Percentiles rank a stretch among this genome's conserved stretches.
Conservation (phyloP, 37 sponge, comb jelly and placozoan species). For the Eunapius fragilis region DNA sequence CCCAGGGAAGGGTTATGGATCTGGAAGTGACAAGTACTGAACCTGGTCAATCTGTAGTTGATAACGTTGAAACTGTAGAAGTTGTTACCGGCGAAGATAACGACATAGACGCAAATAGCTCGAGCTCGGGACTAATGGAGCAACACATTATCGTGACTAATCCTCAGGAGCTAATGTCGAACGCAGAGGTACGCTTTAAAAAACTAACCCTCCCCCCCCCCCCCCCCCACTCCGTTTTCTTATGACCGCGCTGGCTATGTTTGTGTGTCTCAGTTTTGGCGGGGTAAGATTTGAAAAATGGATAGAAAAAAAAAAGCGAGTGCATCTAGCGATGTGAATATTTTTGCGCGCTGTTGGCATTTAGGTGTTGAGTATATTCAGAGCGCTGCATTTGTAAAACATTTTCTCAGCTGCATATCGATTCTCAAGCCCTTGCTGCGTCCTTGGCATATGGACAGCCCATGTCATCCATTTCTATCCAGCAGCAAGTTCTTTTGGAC, state of each 20-base stretch:
- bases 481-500: background rate
- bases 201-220: background rate
- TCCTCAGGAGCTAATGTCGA: slow-evolving; percentile 45
- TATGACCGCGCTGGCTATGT: background rate
- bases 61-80: slow-evolving; percentile 65
- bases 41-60: slow-evolving; percentile 18
- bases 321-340: background rate
- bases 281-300: background rate
- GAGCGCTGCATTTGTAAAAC: background rate
- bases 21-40: slow-evolving; percentile 26
- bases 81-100: slow-evolving; percentile 51
- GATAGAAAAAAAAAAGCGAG: background rate
- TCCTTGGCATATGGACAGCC: background rate
- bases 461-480: background rate
- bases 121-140: slow-evolving; percentile 16
- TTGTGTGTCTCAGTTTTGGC: background rate
- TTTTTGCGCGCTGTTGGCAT: background rate
- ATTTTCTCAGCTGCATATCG: background rate
- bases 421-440: background rate
- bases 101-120: background rate
- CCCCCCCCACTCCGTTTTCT: background rate
- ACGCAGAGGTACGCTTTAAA: slow-evolving; percentile 30
- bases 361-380: background rate
- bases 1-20: slow-evolving; percentile 38
- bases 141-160: slow-evolving; percentile 35